A percentile compares a stretch with the other conserved stretches of the same genome.
Conservation (phyloP, 2,888 invertebrate genomes). For the Erebia aethiops region DNA sequence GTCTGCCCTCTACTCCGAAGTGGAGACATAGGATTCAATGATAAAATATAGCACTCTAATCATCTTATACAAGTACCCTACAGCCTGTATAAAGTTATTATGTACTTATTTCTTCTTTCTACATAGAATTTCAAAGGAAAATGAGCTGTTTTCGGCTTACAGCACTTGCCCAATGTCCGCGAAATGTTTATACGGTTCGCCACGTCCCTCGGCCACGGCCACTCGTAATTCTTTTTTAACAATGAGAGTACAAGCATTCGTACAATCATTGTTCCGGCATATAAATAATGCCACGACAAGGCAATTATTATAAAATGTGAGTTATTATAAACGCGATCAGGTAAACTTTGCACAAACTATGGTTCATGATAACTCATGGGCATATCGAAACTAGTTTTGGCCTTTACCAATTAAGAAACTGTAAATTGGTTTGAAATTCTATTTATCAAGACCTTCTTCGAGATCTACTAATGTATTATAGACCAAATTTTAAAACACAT, state of each 20-base stretch:
- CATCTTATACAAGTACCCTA: no score
- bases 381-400: no score
- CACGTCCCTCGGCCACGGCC: constrained; percentile 46
- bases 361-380: not conserved
- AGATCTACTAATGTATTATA: no score
- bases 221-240: constrained; percentile 53
- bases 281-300: constrained; percentile 39
- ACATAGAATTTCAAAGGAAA: not conserved
- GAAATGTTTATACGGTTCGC: constrained; percentile 42
- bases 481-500: no score
- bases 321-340: constrained; percentile 13
- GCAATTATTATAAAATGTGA: constrained; percentile 28
- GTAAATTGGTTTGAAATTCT: no score
- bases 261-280: constrained; percentile 39
- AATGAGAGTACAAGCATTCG: constrained; percentile 41
- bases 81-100: not conserved
- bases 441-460: no score
- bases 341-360: not conserved
- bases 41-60: no score
- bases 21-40: no score
- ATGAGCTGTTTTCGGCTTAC: constrained; percentile 11
- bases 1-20: no score
- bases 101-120: not conserved
- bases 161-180: constrained; percentile 20
- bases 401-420: no score